phyloP scores from a whole-genome alignment of 2,888 invertebrate genomes.

The Dolomedes plantarius region DNA sequence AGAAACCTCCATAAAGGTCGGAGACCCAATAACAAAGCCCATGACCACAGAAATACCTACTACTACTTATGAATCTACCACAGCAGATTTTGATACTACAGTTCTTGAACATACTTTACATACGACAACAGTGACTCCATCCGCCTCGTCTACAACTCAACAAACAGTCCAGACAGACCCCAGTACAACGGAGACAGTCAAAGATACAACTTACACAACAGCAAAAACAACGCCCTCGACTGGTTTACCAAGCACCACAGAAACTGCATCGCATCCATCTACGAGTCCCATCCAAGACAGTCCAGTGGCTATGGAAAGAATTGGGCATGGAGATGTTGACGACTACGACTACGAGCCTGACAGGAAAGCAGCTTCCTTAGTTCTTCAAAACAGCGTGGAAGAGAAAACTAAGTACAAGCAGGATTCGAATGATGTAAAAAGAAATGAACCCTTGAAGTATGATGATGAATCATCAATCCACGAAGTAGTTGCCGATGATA shows the following conservation, averaged over 20 bases:
- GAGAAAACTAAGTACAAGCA: slow-evolving; percentile 33
- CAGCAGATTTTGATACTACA: not conserved
- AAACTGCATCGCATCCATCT: not conserved
- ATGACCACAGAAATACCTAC: not conserved
- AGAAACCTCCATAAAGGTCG: slow-evolving; percentile 65
- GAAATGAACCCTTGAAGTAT: not conserved
- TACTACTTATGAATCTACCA: not conserved
- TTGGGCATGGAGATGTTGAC: slow-evolving; percentile 54
- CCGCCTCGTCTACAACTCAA: not conserved
- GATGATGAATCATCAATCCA: not conserved
- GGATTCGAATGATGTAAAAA: slow-evolving; percentile 20
- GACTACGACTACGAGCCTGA: slow-evolving; percentile 62
- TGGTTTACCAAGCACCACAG: not conserved
- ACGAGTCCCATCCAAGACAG: not conserved
- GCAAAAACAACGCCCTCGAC: not conserved
- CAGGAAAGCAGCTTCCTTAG: slow-evolving; percentile 29
- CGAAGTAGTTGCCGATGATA: not conserved
- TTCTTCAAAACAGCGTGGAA: slow-evolving; percentile 49
- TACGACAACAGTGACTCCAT: slow-evolving; percentile 11
- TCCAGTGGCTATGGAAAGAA: slow-evolving; percentile 53
- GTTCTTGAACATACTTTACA: slow-evolving; percentile 12
- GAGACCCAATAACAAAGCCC: slow-evolving; percentile 26
- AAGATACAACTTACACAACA: slow-evolving; percentile 39
- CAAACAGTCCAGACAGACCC: slow-evolving; percentile 40
- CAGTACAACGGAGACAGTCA: slow-evolving; percentile 37